Percentiles rank a stretch among this genome's conserved stretches.
Evolutionary conservation across 2,113 vertebrate genomes (phyloP).

Genomic region (Lichenostomus cassidix): DNA sequence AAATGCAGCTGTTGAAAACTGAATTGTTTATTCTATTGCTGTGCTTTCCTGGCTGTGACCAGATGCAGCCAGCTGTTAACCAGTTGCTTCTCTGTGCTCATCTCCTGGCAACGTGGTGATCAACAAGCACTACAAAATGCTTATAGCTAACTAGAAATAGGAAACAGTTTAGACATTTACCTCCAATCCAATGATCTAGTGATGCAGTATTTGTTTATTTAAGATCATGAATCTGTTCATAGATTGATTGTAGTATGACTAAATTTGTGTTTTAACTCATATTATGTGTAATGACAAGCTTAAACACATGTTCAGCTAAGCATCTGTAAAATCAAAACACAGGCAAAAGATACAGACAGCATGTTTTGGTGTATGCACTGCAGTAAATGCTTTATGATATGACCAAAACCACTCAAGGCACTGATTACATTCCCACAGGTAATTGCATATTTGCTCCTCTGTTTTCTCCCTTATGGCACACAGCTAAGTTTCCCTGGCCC

Average conservation of each 20-base stretch:
- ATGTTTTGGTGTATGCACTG: neutral
- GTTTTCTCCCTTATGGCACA: neutral
- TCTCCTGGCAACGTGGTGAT: constrained; percentile 32
- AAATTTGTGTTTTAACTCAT: neutral
- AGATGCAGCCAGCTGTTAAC: constrained; percentile 76
- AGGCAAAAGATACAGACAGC: neutral
- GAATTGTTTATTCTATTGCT: constrained; percentile 59
- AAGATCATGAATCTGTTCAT: neutral
- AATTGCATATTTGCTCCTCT: neutral
- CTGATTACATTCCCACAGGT: neutral
- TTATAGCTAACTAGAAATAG: constrained; percentile 10
- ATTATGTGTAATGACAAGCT: neutral
- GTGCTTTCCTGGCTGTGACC: constrained; percentile 55
- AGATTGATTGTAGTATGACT: neutral
- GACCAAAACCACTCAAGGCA: neutral
- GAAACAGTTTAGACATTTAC: constrained; percentile 3
- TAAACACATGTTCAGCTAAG: neutral
- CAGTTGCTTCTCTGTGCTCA: constrained; percentile 52
- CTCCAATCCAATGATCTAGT: neutral
- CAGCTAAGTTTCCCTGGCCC: neutral
- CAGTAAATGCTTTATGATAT: neutral
- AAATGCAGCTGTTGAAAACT: constrained; percentile 62
- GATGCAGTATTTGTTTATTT: neutral
- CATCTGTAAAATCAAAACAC: neutral
- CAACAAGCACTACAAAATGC: neutral